These are phyloP conservation scores for Craterocephalus amniculus DNA, from an alignment of 2,797 vertebrate genomes.

Conservation along the genomic window DNA sequence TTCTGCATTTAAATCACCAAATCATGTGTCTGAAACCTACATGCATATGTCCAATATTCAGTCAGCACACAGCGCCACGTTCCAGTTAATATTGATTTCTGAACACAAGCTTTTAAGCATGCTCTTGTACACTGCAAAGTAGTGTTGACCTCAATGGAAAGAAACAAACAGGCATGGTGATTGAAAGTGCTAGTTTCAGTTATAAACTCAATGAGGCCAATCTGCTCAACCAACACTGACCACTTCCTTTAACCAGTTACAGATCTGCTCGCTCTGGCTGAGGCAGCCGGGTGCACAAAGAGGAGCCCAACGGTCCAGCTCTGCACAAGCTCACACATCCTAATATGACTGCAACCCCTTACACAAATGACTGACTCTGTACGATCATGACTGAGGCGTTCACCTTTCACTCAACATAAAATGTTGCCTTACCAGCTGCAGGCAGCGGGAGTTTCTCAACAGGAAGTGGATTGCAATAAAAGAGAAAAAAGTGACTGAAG, in stretches of 20 bases:
- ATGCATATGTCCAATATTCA: background rate
- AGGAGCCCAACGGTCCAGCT: conserved; percentile 25
- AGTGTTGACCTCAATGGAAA: conserved; percentile 52
- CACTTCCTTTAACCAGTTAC: conserved; percentile 81
- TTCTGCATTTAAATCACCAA: background rate
- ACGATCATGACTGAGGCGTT: conserved; percentile 20
- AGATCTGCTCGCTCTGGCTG: conserved; percentile 34
- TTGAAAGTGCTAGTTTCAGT: conserved; percentile 75
- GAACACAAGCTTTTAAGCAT: background rate
- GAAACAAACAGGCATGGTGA: conserved; percentile 40
- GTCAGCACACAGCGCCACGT: background rate
- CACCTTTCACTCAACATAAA: conserved; percentile 44
- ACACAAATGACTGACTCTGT: conserved; percentile 18
- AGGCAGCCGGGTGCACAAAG: conserved; percentile 16
- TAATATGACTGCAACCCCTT: background rate
- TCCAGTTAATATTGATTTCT: background rate
- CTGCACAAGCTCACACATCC: conserved; percentile 8
- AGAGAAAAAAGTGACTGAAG: conserved; percentile 57
- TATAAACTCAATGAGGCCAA: conserved; percentile 69
- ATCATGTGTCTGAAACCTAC: background rate
- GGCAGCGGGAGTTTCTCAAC: conserved; percentile 70
- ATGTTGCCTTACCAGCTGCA: conserved; percentile 29
- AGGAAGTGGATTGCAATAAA: conserved; percentile 76
- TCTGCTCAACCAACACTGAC: conserved; percentile 75
- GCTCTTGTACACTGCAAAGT: conserved; percentile 1